phyloP scores from a whole-genome alignment of 2,888 invertebrate genomes.

The Clepsis dumicolana region DNA sequence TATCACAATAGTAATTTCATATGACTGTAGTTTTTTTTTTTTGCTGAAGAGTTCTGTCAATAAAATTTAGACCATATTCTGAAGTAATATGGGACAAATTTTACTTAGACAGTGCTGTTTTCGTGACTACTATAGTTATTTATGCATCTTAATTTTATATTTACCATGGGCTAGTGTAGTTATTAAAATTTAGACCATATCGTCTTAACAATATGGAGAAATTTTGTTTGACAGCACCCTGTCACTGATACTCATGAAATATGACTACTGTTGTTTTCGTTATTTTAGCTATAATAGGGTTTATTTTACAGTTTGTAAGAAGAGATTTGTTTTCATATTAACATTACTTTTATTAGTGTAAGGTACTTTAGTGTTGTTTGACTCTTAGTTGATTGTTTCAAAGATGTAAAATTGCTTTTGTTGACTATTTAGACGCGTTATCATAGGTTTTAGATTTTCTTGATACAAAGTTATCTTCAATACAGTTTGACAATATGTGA shows the following conservation, averaged over 20 bases:
- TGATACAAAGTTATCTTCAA: not conserved
- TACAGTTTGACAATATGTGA: not conserved
- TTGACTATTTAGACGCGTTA: conserved; percentile 50
- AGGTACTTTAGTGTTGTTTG: conserved; percentile 14
- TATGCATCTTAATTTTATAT: too few relatives aligned
- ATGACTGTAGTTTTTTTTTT: not conserved
- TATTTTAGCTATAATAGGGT: conserved; percentile 28
- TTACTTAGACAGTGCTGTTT: not conserved
- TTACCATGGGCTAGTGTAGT: not conserved
- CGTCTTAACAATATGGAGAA: conserved; percentile 47
- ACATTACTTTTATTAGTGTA: conserved; percentile 2
- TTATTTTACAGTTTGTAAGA: conserved; percentile 39
- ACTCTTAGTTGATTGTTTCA: conserved; percentile 39
- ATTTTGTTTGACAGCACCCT: conserved; percentile 44
- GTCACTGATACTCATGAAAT: conserved; percentile 32
- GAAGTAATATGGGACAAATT: not conserved
- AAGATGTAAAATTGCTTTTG: conserved; percentile 37
- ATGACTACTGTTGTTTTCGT: conserved; percentile 11
- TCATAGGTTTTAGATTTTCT: conserved; percentile 43
- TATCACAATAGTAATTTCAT: not conserved
- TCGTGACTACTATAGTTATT: too few relatives aligned
- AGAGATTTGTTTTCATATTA: conserved; percentile 24
- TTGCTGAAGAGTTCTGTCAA: not conserved
- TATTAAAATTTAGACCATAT: conserved; percentile 41
- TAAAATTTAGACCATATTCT: not conserved